Percentiles rank a stretch among this genome's conserved stretches.
Conservation (phyloP, 2,888 invertebrate species). For the Melanchra persicariae region DNA sequence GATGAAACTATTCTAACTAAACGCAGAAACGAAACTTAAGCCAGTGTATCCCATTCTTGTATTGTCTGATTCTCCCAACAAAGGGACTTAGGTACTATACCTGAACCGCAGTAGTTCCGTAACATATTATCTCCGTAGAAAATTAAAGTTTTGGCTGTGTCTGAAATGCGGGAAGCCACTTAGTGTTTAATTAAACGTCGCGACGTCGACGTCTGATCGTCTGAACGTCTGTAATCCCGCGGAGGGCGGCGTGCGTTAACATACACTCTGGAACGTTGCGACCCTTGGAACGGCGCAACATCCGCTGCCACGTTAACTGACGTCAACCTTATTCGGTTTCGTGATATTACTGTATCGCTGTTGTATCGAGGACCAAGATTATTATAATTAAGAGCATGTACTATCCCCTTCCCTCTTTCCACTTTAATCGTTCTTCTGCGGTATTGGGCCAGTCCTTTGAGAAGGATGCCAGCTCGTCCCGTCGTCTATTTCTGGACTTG, state of each 20-base stretch:
- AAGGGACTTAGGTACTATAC: conserved; percentile 5
- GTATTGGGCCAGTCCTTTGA: not conserved
- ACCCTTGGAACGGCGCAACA: conserved; percentile 49
- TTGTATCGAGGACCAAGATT: conserved; percentile 9
- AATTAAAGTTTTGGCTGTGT: conserved; percentile 63
- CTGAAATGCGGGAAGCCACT: conserved; percentile 66
- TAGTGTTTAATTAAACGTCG: conserved; percentile 73
- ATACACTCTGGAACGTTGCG: conserved; percentile 57
- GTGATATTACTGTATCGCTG: conserved; percentile 13
- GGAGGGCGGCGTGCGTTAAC: conserved; percentile 61
- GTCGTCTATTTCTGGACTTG: not conserved
- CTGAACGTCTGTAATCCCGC: conserved; percentile 48
- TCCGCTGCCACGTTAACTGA: conserved; percentile 50
- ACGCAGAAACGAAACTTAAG: not conserved
- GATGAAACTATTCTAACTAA: not conserved
- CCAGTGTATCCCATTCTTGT: not conserved
- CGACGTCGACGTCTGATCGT: conserved; percentile 61
- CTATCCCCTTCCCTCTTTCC: too few relatives aligned
- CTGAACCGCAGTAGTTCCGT: conserved; percentile 31
- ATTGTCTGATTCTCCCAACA: conserved; percentile 12
- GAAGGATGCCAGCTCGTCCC: not conserved
- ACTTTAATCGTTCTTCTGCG: not conserved
- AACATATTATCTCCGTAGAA: conserved; percentile 52
- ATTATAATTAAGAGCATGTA: too few relatives aligned
- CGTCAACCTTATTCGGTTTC: conserved; percentile 59